A percentile compares a stretch with the other conserved stretches of the same genome.
These are phyloP conservation scores for Rousettus leschenaultii DNA, from an alignment of 2,113 vertebrate species.

Conservation along the genomic window DNA sequence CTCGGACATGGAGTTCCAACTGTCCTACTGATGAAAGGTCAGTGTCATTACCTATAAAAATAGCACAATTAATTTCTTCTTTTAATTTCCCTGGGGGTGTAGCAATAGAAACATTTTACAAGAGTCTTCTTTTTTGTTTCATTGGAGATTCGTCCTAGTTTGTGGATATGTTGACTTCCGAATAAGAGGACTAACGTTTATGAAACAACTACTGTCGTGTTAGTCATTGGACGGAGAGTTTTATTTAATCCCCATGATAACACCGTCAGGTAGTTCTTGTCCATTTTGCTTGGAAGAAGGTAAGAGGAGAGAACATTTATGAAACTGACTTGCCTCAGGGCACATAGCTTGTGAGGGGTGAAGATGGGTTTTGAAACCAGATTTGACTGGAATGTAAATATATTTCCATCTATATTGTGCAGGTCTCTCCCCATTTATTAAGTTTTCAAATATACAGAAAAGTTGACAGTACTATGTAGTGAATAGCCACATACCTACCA, in stretches of 20 bases:
- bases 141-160: slow-evolving; percentile 55
- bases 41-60: slow-evolving; percentile 55
- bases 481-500: not conserved
- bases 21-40: slow-evolving; percentile 48
- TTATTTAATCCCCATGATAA: not conserved
- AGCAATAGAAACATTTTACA: slow-evolving; percentile 20
- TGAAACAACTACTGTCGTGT: not conserved
- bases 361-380: not conserved
- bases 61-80: slow-evolving; percentile 68
- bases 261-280: not conserved
- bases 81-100: slow-evolving; percentile 68
- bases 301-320: not conserved
- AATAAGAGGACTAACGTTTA: slow-evolving; percentile 11
- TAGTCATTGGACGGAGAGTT: not conserved
- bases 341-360: not conserved
- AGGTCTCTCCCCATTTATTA: not conserved
- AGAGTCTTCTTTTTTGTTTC: slow-evolving; percentile 23
- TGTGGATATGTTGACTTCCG: slow-evolving; percentile 43
- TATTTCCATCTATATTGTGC: not conserved
- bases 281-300: not conserved
- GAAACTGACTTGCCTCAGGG: slow-evolving; percentile 1
- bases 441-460: not conserved
- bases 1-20: not conserved
- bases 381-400: not conserved
- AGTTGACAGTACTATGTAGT: not conserved